Conservation (phyloP, 1,140 invertebrate species). For the Conus betulinus region DNA sequence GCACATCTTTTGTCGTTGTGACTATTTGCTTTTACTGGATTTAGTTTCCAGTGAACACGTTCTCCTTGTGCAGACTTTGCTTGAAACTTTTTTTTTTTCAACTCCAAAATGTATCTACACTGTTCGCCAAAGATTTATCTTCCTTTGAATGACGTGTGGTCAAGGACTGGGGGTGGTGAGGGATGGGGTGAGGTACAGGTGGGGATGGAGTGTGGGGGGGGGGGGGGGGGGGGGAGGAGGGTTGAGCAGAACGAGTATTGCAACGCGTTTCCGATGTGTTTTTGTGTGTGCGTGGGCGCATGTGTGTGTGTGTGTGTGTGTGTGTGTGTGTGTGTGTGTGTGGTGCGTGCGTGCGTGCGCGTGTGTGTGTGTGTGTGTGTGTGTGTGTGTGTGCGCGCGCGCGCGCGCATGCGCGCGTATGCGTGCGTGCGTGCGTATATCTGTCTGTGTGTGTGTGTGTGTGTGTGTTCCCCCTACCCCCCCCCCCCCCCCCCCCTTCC, state of each 20-base stretch:
- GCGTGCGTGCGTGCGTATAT: too few relatives aligned
- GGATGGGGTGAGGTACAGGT: background rate
- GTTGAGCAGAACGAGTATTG: background rate
- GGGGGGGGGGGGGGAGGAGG: too few relatives aligned
- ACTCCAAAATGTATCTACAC: too few relatives aligned
- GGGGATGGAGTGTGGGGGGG: too few relatives aligned
- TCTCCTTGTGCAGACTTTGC: too few relatives aligned
- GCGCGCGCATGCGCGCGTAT: too few relatives aligned
- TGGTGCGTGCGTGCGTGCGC: background rate
- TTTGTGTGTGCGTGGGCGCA: background rate
- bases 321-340: constrained; percentile 15
- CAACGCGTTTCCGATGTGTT: background rate
- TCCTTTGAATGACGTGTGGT: background rate
- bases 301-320: background rate
- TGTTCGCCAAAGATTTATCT: background rate
- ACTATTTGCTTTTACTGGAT: too few relatives aligned
- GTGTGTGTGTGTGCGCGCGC: background rate
- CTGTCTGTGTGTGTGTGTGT: too few relatives aligned
- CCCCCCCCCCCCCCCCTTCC: too few relatives aligned
- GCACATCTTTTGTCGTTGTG: too few relatives aligned
- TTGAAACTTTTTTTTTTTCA: background rate
- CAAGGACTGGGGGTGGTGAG: background rate
- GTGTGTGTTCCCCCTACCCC: too few relatives aligned
- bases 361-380: constrained; percentile 5
- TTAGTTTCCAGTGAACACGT: too few relatives aligned